Evolutionary conservation across 1,140 invertebrate species (phyloP).

Genomic region (Drosophila tropicalis): DNA sequence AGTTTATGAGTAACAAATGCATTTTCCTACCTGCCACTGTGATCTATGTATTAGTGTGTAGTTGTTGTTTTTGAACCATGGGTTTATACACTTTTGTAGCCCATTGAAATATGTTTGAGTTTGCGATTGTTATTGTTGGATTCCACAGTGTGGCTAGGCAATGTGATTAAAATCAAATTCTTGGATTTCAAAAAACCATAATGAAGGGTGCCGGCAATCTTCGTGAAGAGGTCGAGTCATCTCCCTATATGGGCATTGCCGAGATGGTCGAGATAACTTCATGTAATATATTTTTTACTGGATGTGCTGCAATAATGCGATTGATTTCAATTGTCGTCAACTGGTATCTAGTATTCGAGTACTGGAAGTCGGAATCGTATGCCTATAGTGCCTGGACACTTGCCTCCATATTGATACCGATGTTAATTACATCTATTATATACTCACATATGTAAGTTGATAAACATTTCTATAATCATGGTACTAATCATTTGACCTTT

Average conservation of each 20-base stretch:
- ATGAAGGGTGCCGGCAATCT: slow-evolving; percentile 20
- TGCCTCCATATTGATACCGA: slow-evolving; percentile 52
- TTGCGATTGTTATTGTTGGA: no score
- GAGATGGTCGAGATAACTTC: slow-evolving; percentile 35
- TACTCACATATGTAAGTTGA: slow-evolving; percentile 60
- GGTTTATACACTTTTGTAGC: neutral
- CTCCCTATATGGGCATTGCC: slow-evolving; percentile 14
- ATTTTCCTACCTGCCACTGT: neutral
- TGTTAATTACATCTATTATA: slow-evolving; percentile 56
- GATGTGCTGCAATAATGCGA: slow-evolving; percentile 42
- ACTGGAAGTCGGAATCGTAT: slow-evolving; percentile 36
- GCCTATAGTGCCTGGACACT: slow-evolving; percentile 57
- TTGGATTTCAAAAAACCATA: neutral
- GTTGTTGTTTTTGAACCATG: slow-evolving; percentile 3
- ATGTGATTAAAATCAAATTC: neutral
- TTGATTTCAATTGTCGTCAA: slow-evolving; percentile 58
- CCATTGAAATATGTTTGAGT: neutral
- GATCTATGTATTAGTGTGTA: neutral
- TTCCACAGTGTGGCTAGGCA: no score
- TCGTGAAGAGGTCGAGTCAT: slow-evolving; percentile 11
- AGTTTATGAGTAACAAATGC: slow-evolving; percentile 5
- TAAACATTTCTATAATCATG: neutral
- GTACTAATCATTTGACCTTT: neutral
- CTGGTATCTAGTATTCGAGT: slow-evolving; percentile 51
- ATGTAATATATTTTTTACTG: slow-evolving; percentile 35